These are phyloP conservation scores for Festucalex cinctus DNA, from an alignment of 2,113 vertebrate species.

Conservation along the genomic window DNA sequence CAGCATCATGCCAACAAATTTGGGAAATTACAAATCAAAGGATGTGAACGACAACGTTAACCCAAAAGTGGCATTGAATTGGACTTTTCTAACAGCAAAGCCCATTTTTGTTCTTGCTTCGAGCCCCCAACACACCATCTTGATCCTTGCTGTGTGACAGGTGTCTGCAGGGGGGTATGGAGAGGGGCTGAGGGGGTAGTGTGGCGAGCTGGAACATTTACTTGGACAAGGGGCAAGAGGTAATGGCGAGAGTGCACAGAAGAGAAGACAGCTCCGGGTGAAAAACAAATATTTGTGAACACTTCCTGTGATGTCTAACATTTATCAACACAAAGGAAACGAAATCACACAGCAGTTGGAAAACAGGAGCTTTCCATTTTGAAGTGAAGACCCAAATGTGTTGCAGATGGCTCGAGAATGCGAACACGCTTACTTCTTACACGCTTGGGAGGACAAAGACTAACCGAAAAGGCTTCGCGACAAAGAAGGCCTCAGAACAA, in stretches of 20 bases:
- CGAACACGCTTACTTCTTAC: slow-evolving; percentile 34
- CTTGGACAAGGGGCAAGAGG: slow-evolving; percentile 41
- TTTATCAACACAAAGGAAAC: slow-evolving; percentile 24
- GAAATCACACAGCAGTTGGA: slow-evolving; percentile 2
- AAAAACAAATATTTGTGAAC: slow-evolving; percentile 63
- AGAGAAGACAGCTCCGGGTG: slow-evolving; percentile 33
- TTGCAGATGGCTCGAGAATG: slow-evolving; percentile 32
- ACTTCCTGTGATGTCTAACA: slow-evolving; percentile 43
- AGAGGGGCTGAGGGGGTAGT: slow-evolving; percentile 20
- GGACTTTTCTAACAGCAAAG: slow-evolving; percentile 2
- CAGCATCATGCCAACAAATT: slow-evolving; percentile 8
- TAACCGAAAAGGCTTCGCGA: slow-evolving; percentile 26
- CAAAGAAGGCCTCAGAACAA: slow-evolving; percentile 47
- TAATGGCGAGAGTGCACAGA: slow-evolving; percentile 39
- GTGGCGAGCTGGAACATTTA: slow-evolving; percentile 40
- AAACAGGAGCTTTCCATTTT: slow-evolving; percentile 6
- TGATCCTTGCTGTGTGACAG: slow-evolving; percentile 49
- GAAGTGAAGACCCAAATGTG: slow-evolving; percentile 2
- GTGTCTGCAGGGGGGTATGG: slow-evolving; percentile 34
- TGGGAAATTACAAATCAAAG: not conserved
- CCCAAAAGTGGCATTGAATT: not conserved
- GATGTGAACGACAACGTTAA: not conserved
- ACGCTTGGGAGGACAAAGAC: slow-evolving; percentile 23
- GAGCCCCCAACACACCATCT: slow-evolving; percentile 23
- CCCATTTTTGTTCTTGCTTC: not conserved